Evolutionary conservation across 2,888 invertebrate genomes (phyloP), one percentile per base, ranked within the genome.

Genomic region (Bombylius major): DNA sequence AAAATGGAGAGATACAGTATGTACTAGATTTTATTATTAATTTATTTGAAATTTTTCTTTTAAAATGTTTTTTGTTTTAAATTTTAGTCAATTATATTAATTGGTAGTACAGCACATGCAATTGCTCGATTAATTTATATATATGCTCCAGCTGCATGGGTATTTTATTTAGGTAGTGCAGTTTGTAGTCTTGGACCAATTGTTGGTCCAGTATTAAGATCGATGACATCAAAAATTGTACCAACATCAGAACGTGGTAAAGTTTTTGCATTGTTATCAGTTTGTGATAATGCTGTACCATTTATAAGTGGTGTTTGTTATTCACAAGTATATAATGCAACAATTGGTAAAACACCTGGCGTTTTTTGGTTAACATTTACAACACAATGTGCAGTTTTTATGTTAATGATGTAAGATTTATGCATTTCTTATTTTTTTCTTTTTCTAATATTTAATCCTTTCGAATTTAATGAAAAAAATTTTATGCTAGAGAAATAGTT

Each of bases 281-380:
- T 88, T 1, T 88, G 87, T 69, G 89, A 89, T 66, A 89, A 87
- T 66, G 86, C 87, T 0, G 83, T 87, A 46, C 87, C 86, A 0
- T 77, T 89, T 65, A 76, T 89, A 56, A 87, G 87, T 5, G 83
- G 87, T 0, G 77, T 84, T 4, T 73, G 86, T 47, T 89, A 89
- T 68, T 79, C 83, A 14, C 85, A 87, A 68, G 73, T 70, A 33
- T 89, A 88, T 71, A 82, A 82, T 59, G 80, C 80, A 0, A 85
- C 87, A 0, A 76, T 87, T 23, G 67, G 79, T 51, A 77, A 71
- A 5, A 79, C 83, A 7, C 79, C 79, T 58, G 78, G 82, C 0
- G 83, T 89, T 62, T 89, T 83, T 69, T 82, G 83, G 67, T 75
- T 89, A 23, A 89, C 89, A 0, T 81, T 87, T 64, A 70, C 71